phyloP scores from a whole-genome alignment of 30 jellyfish, hydroid and myxozoan species.

The Hydractinia echinata region DNA sequence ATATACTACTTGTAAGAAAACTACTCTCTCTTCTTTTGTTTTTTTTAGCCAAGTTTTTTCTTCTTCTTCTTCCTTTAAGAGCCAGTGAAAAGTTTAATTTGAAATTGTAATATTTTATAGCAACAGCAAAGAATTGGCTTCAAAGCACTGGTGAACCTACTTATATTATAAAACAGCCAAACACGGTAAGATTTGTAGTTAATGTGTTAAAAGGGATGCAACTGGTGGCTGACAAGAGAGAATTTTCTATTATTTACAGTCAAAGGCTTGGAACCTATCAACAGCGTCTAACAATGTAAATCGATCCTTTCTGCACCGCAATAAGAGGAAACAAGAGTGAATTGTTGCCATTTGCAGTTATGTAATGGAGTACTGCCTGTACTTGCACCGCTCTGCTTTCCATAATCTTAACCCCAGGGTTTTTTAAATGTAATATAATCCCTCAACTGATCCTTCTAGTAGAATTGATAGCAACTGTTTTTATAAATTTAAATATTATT shows the following conservation, averaged over 20 bases:
- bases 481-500: too few species aligned
- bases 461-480: too few species aligned
- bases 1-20: conserved; percentile 18
- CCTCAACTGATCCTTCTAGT: neutral
- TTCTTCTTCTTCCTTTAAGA: too few species aligned
- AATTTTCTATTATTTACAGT: too few species aligned
- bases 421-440: neutral
- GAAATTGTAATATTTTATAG: conserved; percentile 18
- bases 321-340: too few species aligned
- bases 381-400: neutral
- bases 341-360: too few species aligned
- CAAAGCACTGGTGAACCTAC: neutral
- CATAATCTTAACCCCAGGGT: neutral
- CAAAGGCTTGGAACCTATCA: too few species aligned
- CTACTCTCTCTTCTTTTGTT: neutral
- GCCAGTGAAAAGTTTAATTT: neutral
- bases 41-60: too few species aligned
- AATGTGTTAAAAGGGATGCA: too few species aligned
- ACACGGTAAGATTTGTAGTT: conserved; percentile 21
- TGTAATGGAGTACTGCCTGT: neutral
- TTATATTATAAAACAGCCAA: conserved; percentile 31
- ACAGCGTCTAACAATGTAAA: too few species aligned
- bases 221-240: too few species aligned
- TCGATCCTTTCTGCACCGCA: too few species aligned
- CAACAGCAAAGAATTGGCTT: conserved; percentile 30